Percentiles rank a stretch among this genome's conserved stretches.
These are phyloP conservation scores for Ornithoptera priamus DNA, from an alignment of 2,888 invertebrate genomes.

Conservation along the genomic window DNA sequence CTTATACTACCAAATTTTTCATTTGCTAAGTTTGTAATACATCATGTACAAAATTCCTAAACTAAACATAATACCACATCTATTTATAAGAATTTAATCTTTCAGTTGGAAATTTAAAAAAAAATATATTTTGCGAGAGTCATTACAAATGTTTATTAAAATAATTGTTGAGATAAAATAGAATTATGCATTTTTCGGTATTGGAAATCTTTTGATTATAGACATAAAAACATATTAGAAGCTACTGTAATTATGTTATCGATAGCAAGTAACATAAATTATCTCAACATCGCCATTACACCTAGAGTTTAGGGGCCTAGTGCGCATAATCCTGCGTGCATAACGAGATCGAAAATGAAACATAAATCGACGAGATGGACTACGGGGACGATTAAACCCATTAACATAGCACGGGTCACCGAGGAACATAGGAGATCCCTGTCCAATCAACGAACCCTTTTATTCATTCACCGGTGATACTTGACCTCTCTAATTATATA, in stretches of 20 bases:
- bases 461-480: constrained; percentile 13
- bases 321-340: constrained; percentile 69
- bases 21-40: too few species aligned
- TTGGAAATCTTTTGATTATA: too few species aligned
- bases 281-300: constrained; percentile 61
- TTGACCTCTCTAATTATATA: constrained; percentile 14
- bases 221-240: too few species aligned
- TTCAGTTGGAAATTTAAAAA: too few species aligned
- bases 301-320: constrained; percentile 55
- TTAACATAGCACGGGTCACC: constrained; percentile 74
- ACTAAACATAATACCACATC: too few species aligned
- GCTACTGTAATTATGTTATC: not conserved
- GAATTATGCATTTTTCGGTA: too few species aligned
- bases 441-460: constrained; percentile 31
- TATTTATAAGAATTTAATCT: too few species aligned
- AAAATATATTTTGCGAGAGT: too few species aligned
- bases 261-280: constrained; percentile 30
- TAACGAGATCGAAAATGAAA: constrained; percentile 80
- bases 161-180: too few species aligned
- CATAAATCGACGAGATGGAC: constrained; percentile 76
- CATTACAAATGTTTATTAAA: too few species aligned
- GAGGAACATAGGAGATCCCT: constrained; percentile 52
- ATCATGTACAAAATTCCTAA: too few species aligned
- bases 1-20: too few species aligned
- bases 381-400: constrained; percentile 75